Evolutionary conservation across 2,797 vertebrate species (phyloP), one percentile per base, ranked within the genome.

Genomic region (Spinus olivaceus): DNA sequence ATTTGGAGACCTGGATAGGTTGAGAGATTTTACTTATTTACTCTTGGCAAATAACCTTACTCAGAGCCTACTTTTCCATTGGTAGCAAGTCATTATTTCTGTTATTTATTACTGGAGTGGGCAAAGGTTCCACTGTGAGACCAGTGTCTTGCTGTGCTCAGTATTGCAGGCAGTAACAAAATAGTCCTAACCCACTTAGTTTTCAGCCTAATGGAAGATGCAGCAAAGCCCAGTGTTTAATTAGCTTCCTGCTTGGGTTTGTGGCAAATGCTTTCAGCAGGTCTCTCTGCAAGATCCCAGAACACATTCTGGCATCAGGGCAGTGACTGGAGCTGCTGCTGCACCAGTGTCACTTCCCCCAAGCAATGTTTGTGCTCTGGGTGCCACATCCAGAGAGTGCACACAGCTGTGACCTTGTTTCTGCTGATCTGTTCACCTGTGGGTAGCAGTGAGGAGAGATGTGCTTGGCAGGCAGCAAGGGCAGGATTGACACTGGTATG

Each of bases 81-180:
- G 76, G 92, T 77, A 93, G 81, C 72, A 89, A 88, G 71, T 82
- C 20, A 57, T 95, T 87, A 78, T 81, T 91, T 89, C 81, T 54
- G 46, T 82, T 84, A 14, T 30, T 73, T 88, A 81, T 91, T 79
- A 70, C 46, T 74, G 64, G 57, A 8, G 23, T 84, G 66, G 42
- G 41, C 42, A 85, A 56, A 88, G 53, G 16, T 69, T 90, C 72
- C 53, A 10, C 57, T 81, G 65, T 59, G 91, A 80, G 80, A 73
- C n/a, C 42, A 60, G 46, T 4, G 10, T 54, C 60, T 59, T 86
- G 42, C 63, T 91, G 73, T 74, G 79, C 74, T 88, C 70, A 9
- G 28, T 73, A 33, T 35, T 0, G 0, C 49, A 73, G 77, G 23
- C 56, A 59, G 64, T 41, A 76, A 60, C 33, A 82, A 76, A 92